Base-by-base conservation (phyloP, 2,113 vertebrate species). In the Diadophis punctatus region DNA sequence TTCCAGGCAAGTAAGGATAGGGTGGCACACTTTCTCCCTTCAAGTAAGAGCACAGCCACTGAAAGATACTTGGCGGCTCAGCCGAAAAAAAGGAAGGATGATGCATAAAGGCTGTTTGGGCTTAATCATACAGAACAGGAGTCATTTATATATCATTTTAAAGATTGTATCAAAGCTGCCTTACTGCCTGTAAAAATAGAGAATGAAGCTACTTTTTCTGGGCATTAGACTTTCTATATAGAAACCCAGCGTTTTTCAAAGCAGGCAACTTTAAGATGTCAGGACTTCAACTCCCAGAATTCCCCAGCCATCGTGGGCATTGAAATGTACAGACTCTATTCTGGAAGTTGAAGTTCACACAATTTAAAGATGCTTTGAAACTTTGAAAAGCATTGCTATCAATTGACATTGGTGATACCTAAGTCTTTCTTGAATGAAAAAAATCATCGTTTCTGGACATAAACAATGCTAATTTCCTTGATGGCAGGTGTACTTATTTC, bases 21-120 rank as follows among this genome's bases (percentile, higher is more conserved):
- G 99, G 98, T 0, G 96, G 93, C 48, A 97, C 95, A 87, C 96
- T 97, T 90, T 98, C 98, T 16, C 98, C 98, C 93, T 98, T 98
- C 91, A 99, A 95, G 94, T 98, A 99, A 89, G 97, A 97, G 94
- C 99, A 99, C 95, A 99, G 97, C 99, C 99, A 99, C 94, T 98
- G 97, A 93, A 99, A 99, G 93, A 99, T 98, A 94, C 98, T 98
- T 5, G 99, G 99, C 60, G 99, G 99, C 91, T 99, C 98, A 5
- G 97, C 93, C 85, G 96, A 98, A 92, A 99, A 98, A 96, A 98
- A 99, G 1, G 98, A 95, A 0, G 98, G 99, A 63, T 96, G 98
- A 95, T 98, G 98, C 98, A 99, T 99, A 96, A 98, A 98, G 94
- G 96, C 98, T 97, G 98, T 98, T 95, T 98, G 98, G 96, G 97